Conservation (phyloP, 2,113 vertebrate genomes). For the Rana temporaria region DNA sequence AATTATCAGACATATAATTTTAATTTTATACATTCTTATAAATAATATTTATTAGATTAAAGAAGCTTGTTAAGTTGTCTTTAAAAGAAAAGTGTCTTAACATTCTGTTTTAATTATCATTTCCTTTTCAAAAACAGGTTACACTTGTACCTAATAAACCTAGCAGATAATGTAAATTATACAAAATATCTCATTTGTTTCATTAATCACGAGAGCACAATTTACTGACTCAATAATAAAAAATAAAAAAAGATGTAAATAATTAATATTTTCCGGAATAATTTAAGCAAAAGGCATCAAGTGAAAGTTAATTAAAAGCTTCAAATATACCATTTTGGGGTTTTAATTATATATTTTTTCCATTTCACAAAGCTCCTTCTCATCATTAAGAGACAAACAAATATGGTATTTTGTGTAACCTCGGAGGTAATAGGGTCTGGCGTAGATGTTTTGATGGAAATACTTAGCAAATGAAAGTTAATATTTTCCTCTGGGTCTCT, state of each 20-base stretch:
- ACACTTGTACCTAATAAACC: slow-evolving; percentile 15
- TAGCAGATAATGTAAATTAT: slow-evolving; percentile 18
- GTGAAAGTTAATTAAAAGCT: slow-evolving; percentile 48
- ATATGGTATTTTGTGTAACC: slow-evolving; percentile 41
- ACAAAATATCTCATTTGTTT: slow-evolving; percentile 21
- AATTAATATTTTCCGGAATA: slow-evolving; percentile 22
- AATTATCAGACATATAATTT: no score
- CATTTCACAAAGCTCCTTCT: slow-evolving; percentile 35
- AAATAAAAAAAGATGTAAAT: slow-evolving; percentile 34
- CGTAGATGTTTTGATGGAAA: slow-evolving; percentile 27
- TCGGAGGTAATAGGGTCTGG: slow-evolving; percentile 39
- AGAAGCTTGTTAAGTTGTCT: not conserved
- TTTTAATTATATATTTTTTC: slow-evolving; percentile 52
- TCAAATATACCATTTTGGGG: slow-evolving; percentile 31
- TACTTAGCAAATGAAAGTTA: slow-evolving; percentile 50
- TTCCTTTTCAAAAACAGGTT: slow-evolving; percentile 1
- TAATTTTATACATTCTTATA: not conserved
- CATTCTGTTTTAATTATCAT: not conserved
- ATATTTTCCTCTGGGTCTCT: slow-evolving; percentile 34
- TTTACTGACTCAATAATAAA: slow-evolving; percentile 29
- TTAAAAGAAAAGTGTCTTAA: not conserved
- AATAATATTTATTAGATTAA: not conserved
- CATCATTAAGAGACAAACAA: slow-evolving; percentile 52
- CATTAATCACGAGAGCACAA: slow-evolving; percentile 1
- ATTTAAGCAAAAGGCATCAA: not conserved